phyloP scores from a whole-genome alignment of 2,888 invertebrate genomes.

The Asteroscopus sphinx region DNA sequence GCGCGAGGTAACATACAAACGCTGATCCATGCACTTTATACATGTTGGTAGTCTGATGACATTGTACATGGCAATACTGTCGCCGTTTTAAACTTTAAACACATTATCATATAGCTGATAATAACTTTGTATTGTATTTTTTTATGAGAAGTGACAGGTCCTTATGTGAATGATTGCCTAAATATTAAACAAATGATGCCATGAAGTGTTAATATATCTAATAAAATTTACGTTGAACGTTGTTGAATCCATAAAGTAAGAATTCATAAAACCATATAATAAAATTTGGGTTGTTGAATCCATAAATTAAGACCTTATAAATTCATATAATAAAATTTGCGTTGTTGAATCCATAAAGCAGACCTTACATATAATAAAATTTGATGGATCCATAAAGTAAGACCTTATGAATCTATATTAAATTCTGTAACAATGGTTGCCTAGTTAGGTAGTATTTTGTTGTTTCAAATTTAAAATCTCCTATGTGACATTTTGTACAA shows the following conservation, averaged over 20 bases:
- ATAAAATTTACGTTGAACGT: slow-evolving; percentile 14
- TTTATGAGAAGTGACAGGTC: background rate
- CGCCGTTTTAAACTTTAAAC: background rate
- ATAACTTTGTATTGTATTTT: background rate
- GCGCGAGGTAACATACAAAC: slow-evolving; percentile 91
- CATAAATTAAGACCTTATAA: background rate
- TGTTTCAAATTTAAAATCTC: too few species aligned
- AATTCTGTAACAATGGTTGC: too few species aligned
- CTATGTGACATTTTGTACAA: too few species aligned
- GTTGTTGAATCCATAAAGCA: background rate
- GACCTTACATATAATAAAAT: background rate
- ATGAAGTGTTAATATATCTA: slow-evolving; percentile 14
- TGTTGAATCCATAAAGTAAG: background rate
- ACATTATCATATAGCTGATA: background rate
- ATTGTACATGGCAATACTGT: slow-evolving; percentile 55
- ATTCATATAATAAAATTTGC: too few species aligned
- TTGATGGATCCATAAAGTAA: too few species aligned
- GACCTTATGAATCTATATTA: too few species aligned
- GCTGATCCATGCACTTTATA: slow-evolving; percentile 83
- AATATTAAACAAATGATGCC: slow-evolving; percentile 21
- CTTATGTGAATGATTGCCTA: background rate
- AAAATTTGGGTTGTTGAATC: background rate
- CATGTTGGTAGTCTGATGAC: slow-evolving; percentile 72
- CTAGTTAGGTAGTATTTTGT: too few species aligned
- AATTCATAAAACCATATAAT: background rate